Evolutionary conservation across 2,888 invertebrate genomes (phyloP).

Genomic region (Piscicola geometra): DNA sequence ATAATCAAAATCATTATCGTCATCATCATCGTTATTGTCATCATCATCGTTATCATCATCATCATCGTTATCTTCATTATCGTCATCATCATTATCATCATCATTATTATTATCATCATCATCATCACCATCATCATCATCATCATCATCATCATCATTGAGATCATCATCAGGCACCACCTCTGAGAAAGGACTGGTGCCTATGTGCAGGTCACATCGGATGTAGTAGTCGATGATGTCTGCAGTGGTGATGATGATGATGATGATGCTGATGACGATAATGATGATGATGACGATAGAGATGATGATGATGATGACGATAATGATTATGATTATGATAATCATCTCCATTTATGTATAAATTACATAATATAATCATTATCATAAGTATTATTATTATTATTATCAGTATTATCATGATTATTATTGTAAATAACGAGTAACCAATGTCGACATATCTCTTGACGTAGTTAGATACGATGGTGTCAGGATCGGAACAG

Average conservation of each 20-base stretch:
- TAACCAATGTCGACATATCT: constrained; percentile 14
- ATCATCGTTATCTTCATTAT: no score
- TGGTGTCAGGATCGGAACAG: constrained; percentile 23
- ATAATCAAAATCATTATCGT: no score
- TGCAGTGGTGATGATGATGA: constrained; percentile 6
- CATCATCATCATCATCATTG: background rate
- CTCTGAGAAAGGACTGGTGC: constrained; percentile 32
- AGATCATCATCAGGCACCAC: constrained; percentile 18
- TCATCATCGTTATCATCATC: no score
- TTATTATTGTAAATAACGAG: background rate
- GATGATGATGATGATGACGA: constrained; percentile 11
- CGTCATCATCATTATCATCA: no score
- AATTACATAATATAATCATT: background rate
- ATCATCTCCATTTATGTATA: background rate
- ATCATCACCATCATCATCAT: no score
- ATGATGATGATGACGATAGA: background rate
- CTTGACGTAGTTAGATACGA: constrained; percentile 7
- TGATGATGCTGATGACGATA: background rate
- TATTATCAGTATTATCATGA: background rate
- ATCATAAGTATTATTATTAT: background rate
- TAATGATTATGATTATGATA: background rate
- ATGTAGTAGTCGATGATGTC: constrained; percentile 32
- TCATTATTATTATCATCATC: no score
- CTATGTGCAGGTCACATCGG: constrained; percentile 26
- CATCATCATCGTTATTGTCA: no score